Evolutionary conservation across 35 echinoderm and acorn worm genomes (phyloP).

Genomic region (Heliocidaris erythrogramma): DNA sequence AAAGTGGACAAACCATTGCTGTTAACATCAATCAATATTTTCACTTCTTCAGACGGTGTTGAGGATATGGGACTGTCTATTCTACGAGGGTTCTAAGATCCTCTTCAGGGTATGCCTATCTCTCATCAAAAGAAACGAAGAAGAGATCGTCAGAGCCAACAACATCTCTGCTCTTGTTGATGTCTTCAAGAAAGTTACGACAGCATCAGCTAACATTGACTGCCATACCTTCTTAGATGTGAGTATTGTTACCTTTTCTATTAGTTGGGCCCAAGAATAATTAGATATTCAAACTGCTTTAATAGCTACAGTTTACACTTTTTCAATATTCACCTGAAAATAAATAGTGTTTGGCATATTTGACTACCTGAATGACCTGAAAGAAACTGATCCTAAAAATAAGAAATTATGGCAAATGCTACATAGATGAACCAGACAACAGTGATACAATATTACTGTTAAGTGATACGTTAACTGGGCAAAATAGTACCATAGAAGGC

Average conservation of each 20-base stretch:
- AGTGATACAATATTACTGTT: no score
- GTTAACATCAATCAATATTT: neutral
- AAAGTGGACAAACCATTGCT: neutral
- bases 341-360: no score
- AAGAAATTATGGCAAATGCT: no score
- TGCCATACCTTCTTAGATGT: constrained; percentile 97
- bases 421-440: no score
- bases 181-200: constrained; percentile 68
- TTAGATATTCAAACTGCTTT: no score
- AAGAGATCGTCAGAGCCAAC: constrained; percentile 50
- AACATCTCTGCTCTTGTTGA: constrained; percentile 74
- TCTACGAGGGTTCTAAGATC: constrained; percentile 97
- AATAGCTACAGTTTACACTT: no score
- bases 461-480: no score
- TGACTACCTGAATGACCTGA: no score
- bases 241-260: neutral
- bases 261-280: no score
- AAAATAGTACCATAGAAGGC: no score
- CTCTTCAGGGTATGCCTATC: constrained; percentile 81
- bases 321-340: no score
- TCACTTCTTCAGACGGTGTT: constrained; percentile 75
- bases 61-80: constrained; percentile 94
- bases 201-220: constrained; percentile 64
- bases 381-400: no score
- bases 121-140: constrained; percentile 70